A percentile compares a stretch with the other conserved stretches of the same genome.
Conservation (phyloP, 2,888 invertebrate genomes). For the Trichogramma evanescens region DNA sequence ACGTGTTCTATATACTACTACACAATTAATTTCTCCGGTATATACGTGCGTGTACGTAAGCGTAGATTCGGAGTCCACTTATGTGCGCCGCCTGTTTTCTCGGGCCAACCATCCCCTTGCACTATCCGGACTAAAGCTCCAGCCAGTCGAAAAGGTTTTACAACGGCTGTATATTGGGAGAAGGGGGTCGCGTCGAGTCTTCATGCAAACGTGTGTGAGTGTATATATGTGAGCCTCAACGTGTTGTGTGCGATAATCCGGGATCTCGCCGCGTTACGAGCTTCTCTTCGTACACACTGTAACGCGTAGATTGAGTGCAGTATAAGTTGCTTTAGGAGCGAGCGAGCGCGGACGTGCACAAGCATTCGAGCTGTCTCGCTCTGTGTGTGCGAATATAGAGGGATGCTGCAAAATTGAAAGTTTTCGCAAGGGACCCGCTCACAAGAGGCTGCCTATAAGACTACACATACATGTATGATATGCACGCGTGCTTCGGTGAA, state of each 20-base stretch:
- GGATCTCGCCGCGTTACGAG: slow-evolving; percentile 12
- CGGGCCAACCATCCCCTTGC: neutral
- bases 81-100: slow-evolving; percentile 5
- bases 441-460: too few species aligned
- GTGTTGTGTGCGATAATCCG: slow-evolving; percentile 16
- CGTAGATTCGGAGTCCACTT: slow-evolving; percentile 3
- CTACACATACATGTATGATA: too few species aligned
- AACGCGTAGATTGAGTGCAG: neutral
- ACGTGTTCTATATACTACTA: neutral
- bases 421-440: neutral
- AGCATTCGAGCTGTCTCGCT: neutral
- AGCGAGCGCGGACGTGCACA: neutral
- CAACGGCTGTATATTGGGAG: too few species aligned
- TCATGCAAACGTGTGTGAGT: neutral
- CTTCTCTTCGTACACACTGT: too few species aligned
- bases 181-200: neutral
- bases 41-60: neutral
- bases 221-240: neutral
- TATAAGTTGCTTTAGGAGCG: neutral
- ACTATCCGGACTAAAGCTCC: neutral
- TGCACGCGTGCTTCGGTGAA: too few species aligned
- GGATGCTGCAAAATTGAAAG: slow-evolving; percentile 10
- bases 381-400: neutral
- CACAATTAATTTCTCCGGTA: slow-evolving; percentile 16
- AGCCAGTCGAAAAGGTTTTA: slow-evolving; percentile 6